These are phyloP conservation scores for Dasypogon diadema DNA, from an alignment of 2,888 invertebrate species.

Conservation along the genomic window DNA sequence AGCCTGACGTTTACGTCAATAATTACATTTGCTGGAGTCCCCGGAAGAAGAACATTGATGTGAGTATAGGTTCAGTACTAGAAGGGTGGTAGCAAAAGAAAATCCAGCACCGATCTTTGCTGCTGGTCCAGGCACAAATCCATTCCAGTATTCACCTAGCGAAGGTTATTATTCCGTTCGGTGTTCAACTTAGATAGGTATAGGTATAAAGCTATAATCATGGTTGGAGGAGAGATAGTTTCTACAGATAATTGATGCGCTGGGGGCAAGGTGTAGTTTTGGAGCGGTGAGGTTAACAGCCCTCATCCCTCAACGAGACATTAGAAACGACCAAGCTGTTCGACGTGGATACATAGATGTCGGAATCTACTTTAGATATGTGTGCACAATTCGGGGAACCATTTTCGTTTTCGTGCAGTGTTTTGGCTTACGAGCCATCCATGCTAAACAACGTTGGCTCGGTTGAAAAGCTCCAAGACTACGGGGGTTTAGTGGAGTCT, in stretches of 20 bases:
- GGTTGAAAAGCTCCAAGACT: constrained; percentile 17
- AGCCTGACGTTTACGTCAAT: constrained; percentile 47
- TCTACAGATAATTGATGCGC: constrained; percentile 48
- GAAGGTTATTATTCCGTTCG: constrained; percentile 40
- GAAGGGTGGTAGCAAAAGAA: constrained; percentile 16
- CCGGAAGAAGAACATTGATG: constrained; percentile 7
- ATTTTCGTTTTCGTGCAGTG: constrained; percentile 41
- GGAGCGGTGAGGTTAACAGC: constrained; percentile 31
- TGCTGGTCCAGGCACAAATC: constrained; percentile 44
- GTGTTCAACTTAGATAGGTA: constrained; percentile 31
- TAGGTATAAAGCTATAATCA: constrained; percentile 29
- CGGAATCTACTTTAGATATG: constrained; percentile 7
- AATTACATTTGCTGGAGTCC: constrained; percentile 34
- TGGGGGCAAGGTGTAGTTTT: constrained; percentile 29
- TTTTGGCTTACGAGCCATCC: constrained; percentile 43
- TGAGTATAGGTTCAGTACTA: not conserved
- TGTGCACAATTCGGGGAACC: constrained; percentile 35
- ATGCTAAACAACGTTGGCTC: constrained; percentile 34
- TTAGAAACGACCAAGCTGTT: constrained; percentile 45
- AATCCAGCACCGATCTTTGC: constrained; percentile 34
- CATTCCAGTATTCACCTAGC: constrained; percentile 30
- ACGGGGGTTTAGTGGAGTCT: not conserved
- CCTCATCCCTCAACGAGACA: constrained; percentile 24
- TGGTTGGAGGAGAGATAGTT: constrained; percentile 44
- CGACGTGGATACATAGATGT: constrained; percentile 20